Evolutionary conservation across 2,888 invertebrate species (phyloP), one percentile per base, ranked within the genome.

Genomic region (Leucania comma): DNA sequence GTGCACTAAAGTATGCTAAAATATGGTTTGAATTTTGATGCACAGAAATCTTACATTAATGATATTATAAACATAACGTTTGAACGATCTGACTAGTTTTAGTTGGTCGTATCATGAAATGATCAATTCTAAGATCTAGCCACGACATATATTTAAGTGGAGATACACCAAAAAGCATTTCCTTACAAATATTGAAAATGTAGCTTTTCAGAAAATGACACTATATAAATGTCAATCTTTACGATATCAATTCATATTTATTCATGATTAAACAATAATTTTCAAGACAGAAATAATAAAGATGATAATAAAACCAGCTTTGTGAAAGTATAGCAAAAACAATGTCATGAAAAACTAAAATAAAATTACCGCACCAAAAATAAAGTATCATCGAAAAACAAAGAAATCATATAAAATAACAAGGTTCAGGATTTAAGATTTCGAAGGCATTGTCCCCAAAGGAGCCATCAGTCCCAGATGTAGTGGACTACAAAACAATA

Each of bases 401-500:
- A 56, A 74, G 62, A 60, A 76, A 59, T 38, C 32, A 50, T 64
- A 69, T 59, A 73, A 68, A 70, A 62, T 67, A 68, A 51, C 60
- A 54, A 59, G 48, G 42, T 58, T 59, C 20, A 76, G 65, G 79
- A 81, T 82, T 68, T 71, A 64, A 67, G 60, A 78, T 78, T 71
- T 80, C 59, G 50, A 46, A 53, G 24, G 32, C 67, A 68, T 57
- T 35, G 62, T 71, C 26, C 81, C 77, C 81, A 12, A 69, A 73
- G 80, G 81, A 67, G 50, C 53, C 29, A 62, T 80, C 42, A 60
- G 62, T 46, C 72, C 65, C 68, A 65, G 66, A 80, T 66, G 53
- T 66, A 80, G 54, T 79, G 38, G 64, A 68, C 80, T 57, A 58
- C 71, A 65, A 66, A 68, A 75, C 71, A 76, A 59, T 80, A 79